Conservation (phyloP, 2,797 vertebrate genomes). For the Siniperca obscura region DNA sequence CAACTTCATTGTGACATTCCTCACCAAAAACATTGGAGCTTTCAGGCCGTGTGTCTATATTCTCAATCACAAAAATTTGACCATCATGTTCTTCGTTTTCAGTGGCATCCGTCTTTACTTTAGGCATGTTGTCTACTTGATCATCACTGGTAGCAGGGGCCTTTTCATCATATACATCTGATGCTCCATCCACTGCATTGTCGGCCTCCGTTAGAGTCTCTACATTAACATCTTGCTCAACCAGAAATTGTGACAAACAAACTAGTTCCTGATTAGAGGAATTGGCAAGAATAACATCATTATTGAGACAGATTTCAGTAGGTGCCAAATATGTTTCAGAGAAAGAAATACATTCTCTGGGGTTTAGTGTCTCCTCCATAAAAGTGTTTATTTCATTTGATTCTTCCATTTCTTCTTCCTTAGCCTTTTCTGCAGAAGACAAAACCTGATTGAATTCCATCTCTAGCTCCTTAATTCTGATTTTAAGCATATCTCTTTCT, state of each 20-base stretch:
- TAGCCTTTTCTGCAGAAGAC: constrained; percentile 70
- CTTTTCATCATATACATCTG: not conserved
- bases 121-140: not conserved
- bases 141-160: not conserved
- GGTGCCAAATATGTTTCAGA: constrained; percentile 50
- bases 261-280: constrained; percentile 15
- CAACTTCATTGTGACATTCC: not conserved
- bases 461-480: constrained; percentile 78
- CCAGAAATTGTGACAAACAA: constrained; percentile 13
- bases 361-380: constrained; percentile 57
- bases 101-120: not conserved
- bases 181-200: not conserved
- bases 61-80: not conserved
- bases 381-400: constrained; percentile 65
- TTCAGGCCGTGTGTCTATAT: not conserved
- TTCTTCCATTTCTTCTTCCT: constrained; percentile 76
- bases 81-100: constrained; percentile 3
- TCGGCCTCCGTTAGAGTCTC: not conserved
- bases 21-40: not conserved
- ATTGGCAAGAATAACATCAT: not conserved
- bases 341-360: constrained; percentile 59
- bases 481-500: constrained; percentile 79
- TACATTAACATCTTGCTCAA: constrained; percentile 25
- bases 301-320: not conserved
- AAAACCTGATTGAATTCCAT: constrained; percentile 65